A percentile compares a stretch with the other conserved stretches of the same genome.
Conservation (phyloP, 2,888 invertebrate species). For the Mactromeris polynyma region DNA sequence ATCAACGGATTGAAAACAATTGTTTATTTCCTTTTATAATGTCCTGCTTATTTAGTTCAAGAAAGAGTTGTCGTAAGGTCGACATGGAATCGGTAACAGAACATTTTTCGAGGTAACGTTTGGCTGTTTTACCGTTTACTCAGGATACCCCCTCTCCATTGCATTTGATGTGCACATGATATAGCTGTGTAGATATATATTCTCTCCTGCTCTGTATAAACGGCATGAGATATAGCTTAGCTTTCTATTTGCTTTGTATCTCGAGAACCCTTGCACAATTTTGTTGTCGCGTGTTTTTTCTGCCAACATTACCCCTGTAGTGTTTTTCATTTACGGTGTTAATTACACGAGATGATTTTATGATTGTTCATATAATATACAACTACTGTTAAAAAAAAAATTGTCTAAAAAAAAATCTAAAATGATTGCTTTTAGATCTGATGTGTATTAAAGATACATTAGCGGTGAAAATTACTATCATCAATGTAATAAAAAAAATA, state of each 20-base stretch:
- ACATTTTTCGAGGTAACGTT: constrained; percentile 23
- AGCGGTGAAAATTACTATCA: no score
- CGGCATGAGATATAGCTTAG: neutral
- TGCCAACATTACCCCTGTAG: neutral
- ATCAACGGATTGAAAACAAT: neutral
- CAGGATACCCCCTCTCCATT: neutral
- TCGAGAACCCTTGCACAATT: neutral
- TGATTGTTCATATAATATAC: no score
- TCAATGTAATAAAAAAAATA: no score
- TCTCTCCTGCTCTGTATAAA: neutral
- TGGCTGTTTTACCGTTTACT: constrained; percentile 1
- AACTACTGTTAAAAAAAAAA: no score
- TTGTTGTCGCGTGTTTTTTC: neutral
- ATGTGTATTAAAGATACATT: no score
- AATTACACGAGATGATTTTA: no score
- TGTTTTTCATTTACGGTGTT: neutral
- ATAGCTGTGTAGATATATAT: neutral
- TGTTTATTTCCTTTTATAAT: neutral
- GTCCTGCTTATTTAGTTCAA: constrained; percentile 30
- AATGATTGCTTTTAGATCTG: no score
- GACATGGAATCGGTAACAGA: constrained; percentile 2
- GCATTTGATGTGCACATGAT: constrained; percentile 3
- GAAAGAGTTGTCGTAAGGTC: neutral
- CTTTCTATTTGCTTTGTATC: neutral
- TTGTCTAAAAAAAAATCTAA: no score